phyloP scores from a whole-genome alignment of 2,797 vertebrate genomes.

The Okamejei kenojei region DNA sequence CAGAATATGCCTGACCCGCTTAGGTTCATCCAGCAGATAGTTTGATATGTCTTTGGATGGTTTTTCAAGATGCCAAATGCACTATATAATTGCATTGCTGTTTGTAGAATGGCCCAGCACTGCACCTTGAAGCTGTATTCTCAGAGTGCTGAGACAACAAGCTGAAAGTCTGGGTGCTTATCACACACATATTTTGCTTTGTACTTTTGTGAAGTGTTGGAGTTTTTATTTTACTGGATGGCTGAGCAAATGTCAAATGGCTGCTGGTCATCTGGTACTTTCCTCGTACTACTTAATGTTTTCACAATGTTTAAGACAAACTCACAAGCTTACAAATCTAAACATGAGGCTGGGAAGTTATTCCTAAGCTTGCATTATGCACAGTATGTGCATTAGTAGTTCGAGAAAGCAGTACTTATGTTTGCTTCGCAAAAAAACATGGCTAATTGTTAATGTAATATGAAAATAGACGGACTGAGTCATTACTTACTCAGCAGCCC shows the following conservation, averaged over 20 bases:
- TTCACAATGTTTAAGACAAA: neutral
- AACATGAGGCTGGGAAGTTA: neutral
- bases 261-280: neutral
- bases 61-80: neutral
- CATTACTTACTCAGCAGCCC: neutral
- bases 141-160: neutral
- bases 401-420: neutral
- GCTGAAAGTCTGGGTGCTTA: neutral
- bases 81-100: neutral
- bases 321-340: neutral
- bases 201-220: neutral
- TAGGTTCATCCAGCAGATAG: too few species aligned
- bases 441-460: neutral
- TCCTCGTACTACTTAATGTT: neutral
- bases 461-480: neutral
- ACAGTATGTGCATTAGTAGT: neutral
- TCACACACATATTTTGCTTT: neutral
- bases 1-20: too few species aligned
- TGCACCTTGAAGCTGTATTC: neutral
- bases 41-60: neutral
- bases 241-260: neutral
- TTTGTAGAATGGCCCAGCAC: neutral
- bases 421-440: neutral
- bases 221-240: neutral
- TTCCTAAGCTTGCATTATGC: neutral